Evolutionary conservation across 2,797 vertebrate species (phyloP).

Genomic region (Karalla daura): DNA sequence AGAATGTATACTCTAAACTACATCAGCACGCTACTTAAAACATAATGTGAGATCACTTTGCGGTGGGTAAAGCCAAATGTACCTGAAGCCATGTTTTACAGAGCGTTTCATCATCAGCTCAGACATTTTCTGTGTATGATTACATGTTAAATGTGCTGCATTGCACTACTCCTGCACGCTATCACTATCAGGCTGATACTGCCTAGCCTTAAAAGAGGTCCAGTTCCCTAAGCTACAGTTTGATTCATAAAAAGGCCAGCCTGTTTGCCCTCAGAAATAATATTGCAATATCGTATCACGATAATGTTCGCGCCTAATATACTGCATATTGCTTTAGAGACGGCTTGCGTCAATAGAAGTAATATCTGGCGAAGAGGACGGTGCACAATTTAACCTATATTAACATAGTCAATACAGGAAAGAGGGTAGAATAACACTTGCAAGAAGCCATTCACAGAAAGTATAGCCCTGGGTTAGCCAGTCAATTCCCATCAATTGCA

Average conservation of each 20-base stretch:
- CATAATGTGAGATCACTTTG: slow-evolving; percentile 52
- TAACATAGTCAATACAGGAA: background rate
- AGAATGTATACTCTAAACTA: slow-evolving; percentile 30
- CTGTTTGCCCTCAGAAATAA: slow-evolving; percentile 11
- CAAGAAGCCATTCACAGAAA: slow-evolving; percentile 7
- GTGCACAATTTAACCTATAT: slow-evolving; percentile 19
- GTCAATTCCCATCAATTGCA: background rate
- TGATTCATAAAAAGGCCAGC: background rate
- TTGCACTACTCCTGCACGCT: slow-evolving; percentile 43
- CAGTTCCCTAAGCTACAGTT: background rate
- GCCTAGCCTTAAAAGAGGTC: slow-evolving; percentile 1
- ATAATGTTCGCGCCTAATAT: slow-evolving; percentile 6
- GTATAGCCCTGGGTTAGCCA: background rate
- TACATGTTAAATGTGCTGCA: slow-evolving; percentile 46
- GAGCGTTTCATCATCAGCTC: slow-evolving; percentile 71
- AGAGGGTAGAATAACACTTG: background rate
- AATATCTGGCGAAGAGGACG: slow-evolving; percentile 14
- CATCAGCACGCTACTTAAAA: slow-evolving; percentile 59
- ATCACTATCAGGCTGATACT: background rate
- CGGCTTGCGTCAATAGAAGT: slow-evolving; percentile 19
- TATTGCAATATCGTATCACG: background rate
- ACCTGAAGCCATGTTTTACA: slow-evolving; percentile 62
- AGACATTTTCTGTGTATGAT: slow-evolving; percentile 48
- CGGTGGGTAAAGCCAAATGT: slow-evolving; percentile 36
- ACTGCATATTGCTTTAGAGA: slow-evolving; percentile 7